Evolutionary conservation across 2,113 vertebrate genomes (phyloP).

Genomic region (Eira barbara): DNA sequence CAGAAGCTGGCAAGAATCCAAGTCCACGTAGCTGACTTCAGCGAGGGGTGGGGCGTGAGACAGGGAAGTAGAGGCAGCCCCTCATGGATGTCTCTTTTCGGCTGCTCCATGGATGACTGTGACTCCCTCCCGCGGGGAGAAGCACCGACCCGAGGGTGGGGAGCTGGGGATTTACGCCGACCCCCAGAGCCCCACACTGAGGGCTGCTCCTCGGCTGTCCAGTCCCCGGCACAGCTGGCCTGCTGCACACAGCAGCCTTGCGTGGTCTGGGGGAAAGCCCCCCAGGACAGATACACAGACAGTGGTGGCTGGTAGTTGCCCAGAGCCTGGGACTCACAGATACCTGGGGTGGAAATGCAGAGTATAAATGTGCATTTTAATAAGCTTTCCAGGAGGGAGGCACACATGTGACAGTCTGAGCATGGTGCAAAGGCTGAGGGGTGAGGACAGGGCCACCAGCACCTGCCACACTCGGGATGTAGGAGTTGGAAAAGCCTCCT

Average conservation of each 20-base stretch:
- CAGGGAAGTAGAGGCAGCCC: neutral
- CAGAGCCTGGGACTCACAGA: no score
- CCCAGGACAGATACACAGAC: neutral
- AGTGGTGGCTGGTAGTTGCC: neutral
- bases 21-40: no score
- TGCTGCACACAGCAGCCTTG: neutral
- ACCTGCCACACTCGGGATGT: neutral
- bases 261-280: neutral
- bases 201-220: neutral
- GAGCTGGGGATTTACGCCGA: neutral
- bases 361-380: neutral
- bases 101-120: neutral
- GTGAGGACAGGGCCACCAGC: fast-evolving
- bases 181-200: neutral
- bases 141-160: neutral
- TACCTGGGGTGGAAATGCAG: neutral
- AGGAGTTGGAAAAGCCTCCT: neutral
- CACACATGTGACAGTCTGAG: neutral
- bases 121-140: neutral
- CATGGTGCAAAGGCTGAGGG: no score
- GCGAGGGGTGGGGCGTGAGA: no score
- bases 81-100: fast-evolving
- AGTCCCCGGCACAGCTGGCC: neutral
- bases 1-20: neutral
- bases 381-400: fast-evolving